These are phyloP conservation scores for Fulmarus glacialis DNA, from an alignment of 2,113 vertebrate species.

Conservation along the genomic window DNA sequence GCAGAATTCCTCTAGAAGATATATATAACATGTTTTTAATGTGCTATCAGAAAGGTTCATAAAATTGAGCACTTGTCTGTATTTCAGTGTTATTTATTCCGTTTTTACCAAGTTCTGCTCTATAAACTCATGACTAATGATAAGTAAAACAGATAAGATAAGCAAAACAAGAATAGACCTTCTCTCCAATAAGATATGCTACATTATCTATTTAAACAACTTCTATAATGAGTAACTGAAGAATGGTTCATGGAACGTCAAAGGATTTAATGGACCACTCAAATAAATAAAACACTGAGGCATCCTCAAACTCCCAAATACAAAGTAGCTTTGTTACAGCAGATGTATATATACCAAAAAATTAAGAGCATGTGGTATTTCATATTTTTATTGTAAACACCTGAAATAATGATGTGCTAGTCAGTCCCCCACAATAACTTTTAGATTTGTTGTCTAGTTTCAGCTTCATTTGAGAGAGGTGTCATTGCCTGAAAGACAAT, in stretches of 20 bases:
- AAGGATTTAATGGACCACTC: conserved; percentile 48
- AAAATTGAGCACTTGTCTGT: not conserved
- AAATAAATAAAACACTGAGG: conserved; percentile 12
- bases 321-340: not conserved
- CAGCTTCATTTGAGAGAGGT: not conserved
- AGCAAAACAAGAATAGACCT: conserved; percentile 43
- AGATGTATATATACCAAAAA: not conserved
- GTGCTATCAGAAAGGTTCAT: not conserved
- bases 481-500: not conserved
- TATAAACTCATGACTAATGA: conserved; percentile 49
- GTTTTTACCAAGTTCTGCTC: conserved; percentile 20
- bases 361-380: not conserved
- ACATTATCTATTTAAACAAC: conserved; percentile 52
- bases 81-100: not conserved
- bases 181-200: conserved; percentile 21
- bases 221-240: not conserved
- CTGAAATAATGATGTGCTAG: not conserved
- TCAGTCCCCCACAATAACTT: accelerated
- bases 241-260: conserved; percentile 38
- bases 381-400: not conserved
- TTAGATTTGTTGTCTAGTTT: not conserved
- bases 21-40: not conserved
- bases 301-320: not conserved
- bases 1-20: not conserved
- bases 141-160: conserved; percentile 58